Base-by-base conservation (phyloP, 1,140 invertebrate genomes). In the Coboldia fuscipes region DNA sequence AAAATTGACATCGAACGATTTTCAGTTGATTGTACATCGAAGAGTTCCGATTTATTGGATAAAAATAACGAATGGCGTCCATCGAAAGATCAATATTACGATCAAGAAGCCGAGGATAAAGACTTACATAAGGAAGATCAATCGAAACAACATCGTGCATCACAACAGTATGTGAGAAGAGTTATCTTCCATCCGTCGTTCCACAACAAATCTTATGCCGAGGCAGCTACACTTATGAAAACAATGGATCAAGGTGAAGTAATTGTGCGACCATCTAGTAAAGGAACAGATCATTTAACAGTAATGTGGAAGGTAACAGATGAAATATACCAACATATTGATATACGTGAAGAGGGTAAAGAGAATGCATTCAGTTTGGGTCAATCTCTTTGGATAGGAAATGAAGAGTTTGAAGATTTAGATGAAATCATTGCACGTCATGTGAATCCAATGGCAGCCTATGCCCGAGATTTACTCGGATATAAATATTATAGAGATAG, bases 261-360 rank as follows among this genome's bases (percentile, higher is more conserved):
- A 2, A 83, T 99, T 15, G 72, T 99, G 21, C 62, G 96, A 28
- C 96, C 96, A 2, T 96, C 89, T 29, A 94, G 88, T 55, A 93
- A 94, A 65, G 92, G 90, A 27, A 70, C 75, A 2, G 85, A 98
- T 56, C 90, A 97, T 56, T 57, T 99, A 29, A 97, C 93, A 0
- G 83, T 96, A 1, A 97, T 93, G 0, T 99, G 93, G 94, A 98
- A 98, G 57, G 90, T 99, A 1, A 68, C 80, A 4, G 85, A 96
- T 31, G 75, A 75, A 12, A 80, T 98, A 37, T 84, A 83, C 49
- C 89, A 97, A 52, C 92, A 98, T 51, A 89, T 98, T 34, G 89
- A 96, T 50, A 75, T 99, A 0, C 60, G 72, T 17, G 96, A 99
- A 59, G 78, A 94, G 53, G 86, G 88, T 8, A 99, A 99, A 61